Evolutionary conservation across 2,113 vertebrate genomes (phyloP), one percentile per base, ranked within the genome.

Genomic region (Semnornis frantzii): DNA sequence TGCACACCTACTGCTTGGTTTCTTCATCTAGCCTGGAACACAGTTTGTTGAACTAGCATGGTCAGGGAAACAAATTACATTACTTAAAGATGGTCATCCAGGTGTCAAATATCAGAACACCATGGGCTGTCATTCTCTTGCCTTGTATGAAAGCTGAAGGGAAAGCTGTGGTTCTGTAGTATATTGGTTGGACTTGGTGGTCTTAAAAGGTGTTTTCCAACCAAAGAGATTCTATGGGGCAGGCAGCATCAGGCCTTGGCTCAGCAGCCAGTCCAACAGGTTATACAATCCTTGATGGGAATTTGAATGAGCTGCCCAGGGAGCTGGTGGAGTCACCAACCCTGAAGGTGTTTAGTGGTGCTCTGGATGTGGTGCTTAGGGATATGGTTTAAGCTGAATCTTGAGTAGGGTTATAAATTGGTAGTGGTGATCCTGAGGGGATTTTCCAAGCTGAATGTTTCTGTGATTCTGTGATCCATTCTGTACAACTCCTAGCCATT

Each of bases 1-100:
- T 65, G 18, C 57, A 10, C 37, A 34, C 34, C 57, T 30, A 24
- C 10, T 15, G 39, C 0, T 0, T 3, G 0, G 19, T 8, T 46
- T 17, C 21, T 74, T 27, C 58, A 71, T 3, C 1, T 1, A 75
- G 20, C 23, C 33, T 59, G 50, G 75, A 65, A 66, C 81, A 42
- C 44, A 0, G 34, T 1, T 12, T 3, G 5, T 15, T 11, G 13
- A 69, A 85, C 42, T 2, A 71, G 11, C 42, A 62, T 1, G 1
- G 17, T 4, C 58, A 79, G 19, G 59, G 15, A 82, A 62, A 71
- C 5, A 52, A 86, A 15, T 37, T 57, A 15, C 59, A 31, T 63
- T 0, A 59, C 25, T 78, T 46, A 12, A 64, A 16, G 8, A 14
- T 2, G 65, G 18, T 9, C 39, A 30, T 28, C 42, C 1, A 76